A percentile compares a stretch with the other conserved stretches of the same genome.
Conservation (phyloP, 2,888 invertebrate species). For the Nomada flava region DNA sequence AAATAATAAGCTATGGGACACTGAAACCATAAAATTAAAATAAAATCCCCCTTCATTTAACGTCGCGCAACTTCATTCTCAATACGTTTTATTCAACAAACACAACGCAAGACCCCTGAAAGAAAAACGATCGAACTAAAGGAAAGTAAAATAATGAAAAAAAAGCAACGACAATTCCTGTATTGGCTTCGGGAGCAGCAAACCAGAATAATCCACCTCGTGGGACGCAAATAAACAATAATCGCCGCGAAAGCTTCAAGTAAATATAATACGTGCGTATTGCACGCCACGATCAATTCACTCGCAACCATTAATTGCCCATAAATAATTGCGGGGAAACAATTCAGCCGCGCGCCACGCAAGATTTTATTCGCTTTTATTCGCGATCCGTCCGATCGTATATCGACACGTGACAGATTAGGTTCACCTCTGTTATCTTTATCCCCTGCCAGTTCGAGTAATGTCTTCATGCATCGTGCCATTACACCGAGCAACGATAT, state of each 20-base stretch:
- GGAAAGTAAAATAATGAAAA: not conserved
- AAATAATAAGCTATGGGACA: too few species aligned
- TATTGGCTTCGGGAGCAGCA: not conserved
- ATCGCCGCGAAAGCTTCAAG: not conserved
- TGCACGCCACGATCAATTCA: conserved; percentile 11
- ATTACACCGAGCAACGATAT: not conserved
- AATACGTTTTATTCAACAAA: not conserved
- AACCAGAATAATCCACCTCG: not conserved
- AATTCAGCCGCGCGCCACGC: conserved; percentile 9
- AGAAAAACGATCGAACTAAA: too few species aligned
- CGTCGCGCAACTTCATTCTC: too few species aligned
- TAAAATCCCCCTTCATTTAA: too few species aligned
- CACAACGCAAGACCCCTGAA: not conserved
- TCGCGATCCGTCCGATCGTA: conserved; percentile 1
- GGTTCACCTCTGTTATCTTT: conserved; percentile 29
- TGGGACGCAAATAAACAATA: not conserved
- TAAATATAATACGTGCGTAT: not conserved
- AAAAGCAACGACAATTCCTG: not conserved
- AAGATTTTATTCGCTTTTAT: not conserved
- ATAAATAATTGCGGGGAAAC: conserved; percentile 16
- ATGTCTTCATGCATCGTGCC: not conserved
- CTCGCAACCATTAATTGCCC: conserved; percentile 15
- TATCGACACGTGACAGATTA: conserved; percentile 24
- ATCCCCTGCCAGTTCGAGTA: not conserved
- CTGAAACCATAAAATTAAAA: not conserved